These are phyloP conservation scores for Spea multiplicata DNA, from an alignment of 2,113 vertebrate genomes.

Conservation along the genomic window DNA sequence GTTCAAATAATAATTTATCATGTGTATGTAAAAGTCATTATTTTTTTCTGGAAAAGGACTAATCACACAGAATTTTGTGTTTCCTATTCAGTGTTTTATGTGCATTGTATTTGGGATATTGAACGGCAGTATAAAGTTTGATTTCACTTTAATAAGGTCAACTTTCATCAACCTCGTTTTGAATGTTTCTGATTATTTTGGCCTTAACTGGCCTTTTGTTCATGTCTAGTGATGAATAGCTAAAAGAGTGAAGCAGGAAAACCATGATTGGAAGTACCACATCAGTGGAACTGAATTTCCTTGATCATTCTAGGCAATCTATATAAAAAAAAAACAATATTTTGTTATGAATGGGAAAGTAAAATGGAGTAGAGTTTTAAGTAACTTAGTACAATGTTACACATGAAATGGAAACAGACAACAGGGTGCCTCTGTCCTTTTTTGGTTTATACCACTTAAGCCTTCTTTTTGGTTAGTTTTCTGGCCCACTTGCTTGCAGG, in stretches of 20 bases:
- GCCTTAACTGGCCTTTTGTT: constrained; percentile 43
- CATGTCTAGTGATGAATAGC: constrained; percentile 22
- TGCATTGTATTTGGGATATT: constrained; percentile 34
- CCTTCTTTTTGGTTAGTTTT: too few species aligned
- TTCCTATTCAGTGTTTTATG: constrained; percentile 25
- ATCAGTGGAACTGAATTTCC: constrained; percentile 12
- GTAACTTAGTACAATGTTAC: too few species aligned
- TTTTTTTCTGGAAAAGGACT: constrained; percentile 21
- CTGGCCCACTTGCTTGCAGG: too few species aligned
- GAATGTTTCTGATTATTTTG: constrained; percentile 40
- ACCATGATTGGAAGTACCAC: constrained; percentile 5
- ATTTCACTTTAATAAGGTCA: constrained; percentile 43
- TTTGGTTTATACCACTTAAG: too few species aligned
- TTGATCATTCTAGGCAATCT: constrained; percentile 6
- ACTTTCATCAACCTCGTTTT: constrained; percentile 43
- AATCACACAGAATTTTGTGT: constrained; percentile 35
- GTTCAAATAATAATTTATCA: constrained; percentile 44
- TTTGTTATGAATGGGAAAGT: too few species aligned
- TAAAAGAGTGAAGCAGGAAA: constrained; percentile 4
- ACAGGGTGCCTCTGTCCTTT: too few species aligned
- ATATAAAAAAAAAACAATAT: too few species aligned
- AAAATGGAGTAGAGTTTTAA: too few species aligned
- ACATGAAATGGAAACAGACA: too few species aligned
- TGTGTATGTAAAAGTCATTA: constrained; percentile 42
- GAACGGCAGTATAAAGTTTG: constrained; percentile 37